Conservation (phyloP, 2,888 invertebrate species). For the Pheosia gnoma region DNA sequence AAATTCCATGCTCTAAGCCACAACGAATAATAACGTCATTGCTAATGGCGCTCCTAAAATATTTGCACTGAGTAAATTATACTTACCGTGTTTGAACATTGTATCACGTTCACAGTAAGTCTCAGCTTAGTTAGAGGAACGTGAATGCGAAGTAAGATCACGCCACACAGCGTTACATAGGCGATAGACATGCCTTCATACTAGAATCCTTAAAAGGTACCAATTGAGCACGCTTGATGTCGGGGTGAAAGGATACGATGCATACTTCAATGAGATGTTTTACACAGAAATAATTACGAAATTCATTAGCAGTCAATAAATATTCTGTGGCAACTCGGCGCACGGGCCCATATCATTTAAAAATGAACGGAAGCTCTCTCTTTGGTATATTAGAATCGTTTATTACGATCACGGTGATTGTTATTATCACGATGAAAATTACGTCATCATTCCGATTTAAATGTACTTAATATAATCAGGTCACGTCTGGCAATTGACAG, state of each 20-base stretch:
- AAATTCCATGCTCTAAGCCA: slow-evolving; percentile 12
- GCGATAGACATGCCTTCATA: slow-evolving; percentile 42
- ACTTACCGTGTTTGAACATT: slow-evolving; percentile 45
- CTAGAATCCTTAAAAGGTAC: slow-evolving; percentile 34
- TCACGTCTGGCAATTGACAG: slow-evolving; percentile 40
- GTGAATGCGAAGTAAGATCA: slow-evolving; percentile 40
- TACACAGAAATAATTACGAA: slow-evolving; percentile 44
- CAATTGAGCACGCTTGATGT: slow-evolving; percentile 13
- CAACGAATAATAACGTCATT: slow-evolving; percentile 19
- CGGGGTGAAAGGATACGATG: slow-evolving; percentile 45
- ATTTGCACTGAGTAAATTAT: slow-evolving; percentile 40
- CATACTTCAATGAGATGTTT: slow-evolving; percentile 34
- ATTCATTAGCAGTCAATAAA: slow-evolving; percentile 41
- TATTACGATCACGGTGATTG: slow-evolving; percentile 18
- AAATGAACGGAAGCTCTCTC: slow-evolving; percentile 49
- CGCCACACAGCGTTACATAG: slow-evolving; percentile 29
- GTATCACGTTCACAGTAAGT: slow-evolving; percentile 44
- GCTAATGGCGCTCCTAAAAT: slow-evolving; percentile 42
- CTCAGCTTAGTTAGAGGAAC: slow-evolving; percentile 36
- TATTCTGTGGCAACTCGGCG: slow-evolving; percentile 42
- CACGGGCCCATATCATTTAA: slow-evolving; percentile 38
- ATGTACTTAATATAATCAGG: slow-evolving; percentile 16
- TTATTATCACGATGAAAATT: slow-evolving; percentile 41
- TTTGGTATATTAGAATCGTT: slow-evolving; percentile 34
- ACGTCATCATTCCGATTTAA: slow-evolving; percentile 37